These are phyloP conservation scores for Parascotia fuliginaria DNA, from an alignment of 2,888 invertebrate species.

Conservation along the genomic window DNA sequence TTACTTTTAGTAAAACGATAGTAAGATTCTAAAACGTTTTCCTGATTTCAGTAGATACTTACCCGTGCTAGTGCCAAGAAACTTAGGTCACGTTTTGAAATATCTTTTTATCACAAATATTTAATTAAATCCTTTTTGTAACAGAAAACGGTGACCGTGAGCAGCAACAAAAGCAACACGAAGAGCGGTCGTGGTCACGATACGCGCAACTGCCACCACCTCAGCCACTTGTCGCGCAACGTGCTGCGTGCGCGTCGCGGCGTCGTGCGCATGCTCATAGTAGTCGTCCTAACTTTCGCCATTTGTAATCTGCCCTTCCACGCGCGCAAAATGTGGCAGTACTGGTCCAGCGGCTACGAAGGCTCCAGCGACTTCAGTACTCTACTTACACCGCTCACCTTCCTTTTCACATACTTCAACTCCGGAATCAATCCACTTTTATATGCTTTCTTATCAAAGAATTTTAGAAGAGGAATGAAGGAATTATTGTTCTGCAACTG, in stretches of 20 bases:
- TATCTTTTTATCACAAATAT: too few relatives aligned
- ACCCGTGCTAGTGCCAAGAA: too few relatives aligned
- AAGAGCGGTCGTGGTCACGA: slow-evolving; percentile 71
- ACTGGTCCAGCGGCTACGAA: slow-evolving; percentile 90
- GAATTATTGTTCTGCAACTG: slow-evolving; percentile 90
- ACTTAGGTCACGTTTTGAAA: too few relatives aligned
- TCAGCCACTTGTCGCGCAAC: slow-evolving; percentile 90
- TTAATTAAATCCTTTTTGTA: slow-evolving; percentile 2
- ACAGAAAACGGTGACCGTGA: slow-evolving; percentile 44
- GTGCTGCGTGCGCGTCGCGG: slow-evolving; percentile 92
- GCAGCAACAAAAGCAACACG: slow-evolving; percentile 54
- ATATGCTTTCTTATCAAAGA: slow-evolving; percentile 93
- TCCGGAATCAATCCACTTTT: slow-evolving; percentile 96
- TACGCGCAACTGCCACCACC: slow-evolving; percentile 85
- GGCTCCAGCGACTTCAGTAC: slow-evolving; percentile 91
- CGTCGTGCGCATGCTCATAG: slow-evolving; percentile 95
- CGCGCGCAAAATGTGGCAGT: slow-evolving; percentile 94
- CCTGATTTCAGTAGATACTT: too few relatives aligned
- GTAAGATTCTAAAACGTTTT: too few relatives aligned
- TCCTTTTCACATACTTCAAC: slow-evolving; percentile 95
- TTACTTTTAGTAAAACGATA: too few relatives aligned
- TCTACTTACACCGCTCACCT: slow-evolving; percentile 93
- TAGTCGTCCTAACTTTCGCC: slow-evolving; percentile 95
- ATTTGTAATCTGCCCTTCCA: slow-evolving; percentile 96
- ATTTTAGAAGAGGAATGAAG: slow-evolving; percentile 93